Evolutionary conservation across 2,888 invertebrate genomes (phyloP), one percentile per base, ranked within the genome.

Genomic region (Teleogryllus oceanicus): DNA sequence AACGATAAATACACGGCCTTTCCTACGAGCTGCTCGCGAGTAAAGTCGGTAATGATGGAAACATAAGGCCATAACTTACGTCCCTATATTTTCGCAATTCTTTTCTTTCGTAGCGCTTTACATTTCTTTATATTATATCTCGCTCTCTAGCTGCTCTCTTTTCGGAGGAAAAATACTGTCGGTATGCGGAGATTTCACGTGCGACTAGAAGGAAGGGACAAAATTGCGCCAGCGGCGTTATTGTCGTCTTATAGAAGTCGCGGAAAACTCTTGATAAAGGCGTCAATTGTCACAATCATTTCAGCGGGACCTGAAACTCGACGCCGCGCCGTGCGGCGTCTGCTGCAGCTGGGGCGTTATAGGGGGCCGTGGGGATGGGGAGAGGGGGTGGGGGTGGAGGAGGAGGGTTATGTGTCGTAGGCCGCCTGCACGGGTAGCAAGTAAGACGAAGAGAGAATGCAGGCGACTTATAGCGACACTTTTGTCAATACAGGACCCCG

Each of bases 401-500:
- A 37, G 37, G 37, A 37, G 37, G 37, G 37, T 37, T 37, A 37
- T 37, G 37, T 37, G 37, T 37, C 37, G 37, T 37, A 37, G 37
- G 37, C 37, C 37, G 77, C 49, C 49, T 49, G 24, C 49, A 49
- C 49, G 37, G 24, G 37, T 18, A 49, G 24, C 21, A 76, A 76
- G 76, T 18, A 49, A 76, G 76, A 76, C 49, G 37, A 37, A 49
- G 77, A 77, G 50, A 77, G 77, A 77, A 62, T 24, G 24, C 76
- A 24, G 76, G 77, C 77, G 77, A 77, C 77, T 77, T 62, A 80
- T 77, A 49, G 79, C 87, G 88, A 88, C 88, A 88, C 88, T 89
- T 89, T 89, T 89, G 88, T 89, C 89, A 89, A 89, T 89, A 89
- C 87, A 87, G 86, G 84, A 84, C 82, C 82, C 80, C 81, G 81